Base-by-base conservation (phyloP, 1,140 invertebrate species). In the Bradysia coprophila region DNA sequence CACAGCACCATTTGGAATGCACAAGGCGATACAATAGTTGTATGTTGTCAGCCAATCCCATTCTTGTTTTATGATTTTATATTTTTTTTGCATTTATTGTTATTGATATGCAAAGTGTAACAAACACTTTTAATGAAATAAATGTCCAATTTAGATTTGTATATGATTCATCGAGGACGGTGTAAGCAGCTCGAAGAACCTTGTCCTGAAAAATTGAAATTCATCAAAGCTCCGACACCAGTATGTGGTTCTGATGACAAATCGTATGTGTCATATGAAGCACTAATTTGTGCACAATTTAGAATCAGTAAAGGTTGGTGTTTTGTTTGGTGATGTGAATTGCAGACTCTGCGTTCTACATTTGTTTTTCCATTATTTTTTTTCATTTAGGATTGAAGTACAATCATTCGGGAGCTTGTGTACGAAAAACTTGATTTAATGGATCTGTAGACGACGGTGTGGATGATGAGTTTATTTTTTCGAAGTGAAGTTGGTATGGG, bases 201-300 rank as follows among this genome's bases (percentile, higher is more conserved):
- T 22, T 39, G 38, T 21, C 38, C 38, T 11, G 38, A 39, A 21
- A 22, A 21, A 22, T 22, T 39, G 21, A 39, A 39, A 23, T 39
- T 22, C 15, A 22, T 39, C 9, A 11, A 9, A 39, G 16, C 13
- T 11, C 10, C 38, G 16, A 21, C 21, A n/a, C 38, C 38, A 21
- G 38, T 39, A 22, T 39, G 38, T 23, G 38, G 38, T 8, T 18
- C 38, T 11, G 38, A 39, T 23, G 11, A 21, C 6, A 21, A 39
- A 21, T 39, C 38, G 11, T 39, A 39, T 15, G 19, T 39, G n/a
- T 5, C 20, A 3, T 39, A 21, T 23, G 38, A 39, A n/a, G 38
- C 38, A 39, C 21, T 39, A n/a, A 20, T 39, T 4, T 39, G 38
- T 21, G 38, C 38, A 4, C 20, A 21, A n/a, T 13, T 2, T 11